These are phyloP conservation scores for Leptocoma aspasia DNA, from an alignment of 2,113 vertebrate species.

Conservation along the genomic window DNA sequence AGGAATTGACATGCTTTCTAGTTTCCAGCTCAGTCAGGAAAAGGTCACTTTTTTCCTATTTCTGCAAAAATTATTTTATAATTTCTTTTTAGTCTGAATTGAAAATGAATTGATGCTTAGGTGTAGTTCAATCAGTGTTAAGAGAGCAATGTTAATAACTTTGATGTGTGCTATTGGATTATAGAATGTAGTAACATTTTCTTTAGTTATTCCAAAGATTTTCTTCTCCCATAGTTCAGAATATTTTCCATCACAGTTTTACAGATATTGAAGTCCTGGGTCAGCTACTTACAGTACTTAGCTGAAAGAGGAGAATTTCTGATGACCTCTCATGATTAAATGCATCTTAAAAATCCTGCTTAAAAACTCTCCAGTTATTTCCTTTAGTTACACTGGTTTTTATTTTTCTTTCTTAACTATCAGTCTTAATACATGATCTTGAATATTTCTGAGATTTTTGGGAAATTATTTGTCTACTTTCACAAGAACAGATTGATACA, in stretches of 20 bases:
- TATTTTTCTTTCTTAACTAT: not conserved
- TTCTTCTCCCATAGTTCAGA: not conserved
- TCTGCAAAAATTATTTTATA: not conserved
- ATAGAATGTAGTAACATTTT: not conserved
- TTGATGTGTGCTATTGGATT: not conserved
- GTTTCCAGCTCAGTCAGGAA: not conserved
- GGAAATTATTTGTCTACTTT: not conserved
- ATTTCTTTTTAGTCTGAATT: not conserved
- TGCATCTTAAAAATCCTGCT: not conserved
- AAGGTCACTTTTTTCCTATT: not conserved
- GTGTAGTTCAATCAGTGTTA: conserved; percentile 2
- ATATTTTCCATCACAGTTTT: not conserved
- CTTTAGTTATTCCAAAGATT: not conserved
- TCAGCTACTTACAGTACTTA: not conserved
- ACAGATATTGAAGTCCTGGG: not conserved
- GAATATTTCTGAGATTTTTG: not conserved
- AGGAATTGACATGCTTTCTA: not conserved
- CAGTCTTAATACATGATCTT: not conserved
- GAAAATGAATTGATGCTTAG: not conserved
- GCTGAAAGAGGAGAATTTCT: not conserved
- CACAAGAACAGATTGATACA: not conserved
- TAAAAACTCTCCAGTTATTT: not conserved
- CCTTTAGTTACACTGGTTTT: not conserved
- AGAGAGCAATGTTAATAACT: not conserved
- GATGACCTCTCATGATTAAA: not conserved